Evolutionary conservation across 2,113 vertebrate genomes (phyloP), one percentile per base, ranked within the genome.

Genomic region (Atractosteus spatula): DNA sequence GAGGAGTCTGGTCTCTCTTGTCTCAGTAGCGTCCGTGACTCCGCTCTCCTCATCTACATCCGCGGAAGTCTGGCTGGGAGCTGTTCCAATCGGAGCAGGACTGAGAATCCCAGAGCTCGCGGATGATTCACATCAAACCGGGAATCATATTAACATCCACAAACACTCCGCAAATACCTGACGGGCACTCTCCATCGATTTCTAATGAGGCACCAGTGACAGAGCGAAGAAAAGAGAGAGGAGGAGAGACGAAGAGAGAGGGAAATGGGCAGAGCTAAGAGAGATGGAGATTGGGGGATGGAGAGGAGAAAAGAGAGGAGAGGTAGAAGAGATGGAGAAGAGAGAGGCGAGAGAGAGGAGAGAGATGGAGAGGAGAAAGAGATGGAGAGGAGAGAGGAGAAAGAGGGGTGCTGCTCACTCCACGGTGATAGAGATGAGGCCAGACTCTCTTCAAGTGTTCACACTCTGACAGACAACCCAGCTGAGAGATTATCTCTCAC

Each of bases 111-210:
- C 47, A 10, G 47, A 7, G 5, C 47, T 10, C 47, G 47, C 47
- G 47, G 5, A 51, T 5, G 47, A 51, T 5, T 51, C 47, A 7
- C 47, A 5, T 5, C 47, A 10, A 51, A 10, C 89, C 85, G 79
- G 87, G 92, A 90, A 90, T 92, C 91, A 90, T 92, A 87, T 92
- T 91, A 91, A 88, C 91, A 89, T 92, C 92, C 91, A 92, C 92
- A 93, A 90, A 91, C 91, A 90, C 92, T 91, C 88, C 87, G 93
- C 91, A 93, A 91, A 92, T 89, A 92, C 91, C 91, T 92, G 84
- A 82, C 87, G 91, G 92, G 88, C 88, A 87, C 82, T 83, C 88
- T 71, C 79, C 89, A 94, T 94, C 85, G 92, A 94, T 93, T 94
- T 93, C 91, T 92, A 93, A 94, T 94, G 93, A 94, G 91, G 88